These are phyloP conservation scores for Apis mellifera DNA, from an alignment of 1,140 invertebrate species.

Conservation along the genomic window DNA sequence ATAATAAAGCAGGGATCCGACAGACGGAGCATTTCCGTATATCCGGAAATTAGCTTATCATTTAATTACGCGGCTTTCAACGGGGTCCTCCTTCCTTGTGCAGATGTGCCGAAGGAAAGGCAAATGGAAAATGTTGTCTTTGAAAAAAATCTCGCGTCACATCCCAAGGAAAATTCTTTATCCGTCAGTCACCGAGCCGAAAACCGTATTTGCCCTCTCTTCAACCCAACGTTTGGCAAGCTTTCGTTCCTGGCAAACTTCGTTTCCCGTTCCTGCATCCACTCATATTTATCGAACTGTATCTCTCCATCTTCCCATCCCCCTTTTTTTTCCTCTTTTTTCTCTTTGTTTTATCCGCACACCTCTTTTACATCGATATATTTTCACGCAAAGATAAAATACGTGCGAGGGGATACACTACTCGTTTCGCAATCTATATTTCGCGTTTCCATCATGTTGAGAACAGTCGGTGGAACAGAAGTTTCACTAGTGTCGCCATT, in stretches of 20 bases:
- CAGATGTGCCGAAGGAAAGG: constrained; percentile 4
- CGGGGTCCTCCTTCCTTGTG: constrained; percentile 5
- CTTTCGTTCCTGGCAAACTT: constrained; percentile 57
- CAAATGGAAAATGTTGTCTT: constrained; percentile 36
- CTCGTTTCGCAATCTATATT: no score
- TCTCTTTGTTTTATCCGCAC: neutral
- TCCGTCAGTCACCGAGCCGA: constrained; percentile 51
- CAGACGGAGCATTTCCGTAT: neutral
- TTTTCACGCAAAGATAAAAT: neutral
- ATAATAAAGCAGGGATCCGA: neutral
- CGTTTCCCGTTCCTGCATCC: constrained; percentile 51
- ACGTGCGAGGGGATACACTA: no score
- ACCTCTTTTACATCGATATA: neutral
- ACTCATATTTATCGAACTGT: constrained; percentile 65
- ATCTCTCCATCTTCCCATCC: constrained; percentile 26
- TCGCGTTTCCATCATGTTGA: neutral
- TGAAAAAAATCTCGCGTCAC: constrained; percentile 55
- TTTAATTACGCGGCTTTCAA: neutral
- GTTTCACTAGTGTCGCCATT: no score
- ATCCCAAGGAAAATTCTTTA: constrained; percentile 59
- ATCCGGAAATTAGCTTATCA: neutral
- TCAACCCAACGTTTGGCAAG: constrained; percentile 59
- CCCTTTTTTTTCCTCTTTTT: neutral
- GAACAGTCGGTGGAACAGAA: constrained; percentile 41
- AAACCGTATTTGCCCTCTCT: constrained; percentile 59